Percentiles rank a stretch among this genome's conserved stretches.
phyloP scores from a whole-genome alignment of 2,888 invertebrate genomes.

The Melinaea marsaeus region DNA sequence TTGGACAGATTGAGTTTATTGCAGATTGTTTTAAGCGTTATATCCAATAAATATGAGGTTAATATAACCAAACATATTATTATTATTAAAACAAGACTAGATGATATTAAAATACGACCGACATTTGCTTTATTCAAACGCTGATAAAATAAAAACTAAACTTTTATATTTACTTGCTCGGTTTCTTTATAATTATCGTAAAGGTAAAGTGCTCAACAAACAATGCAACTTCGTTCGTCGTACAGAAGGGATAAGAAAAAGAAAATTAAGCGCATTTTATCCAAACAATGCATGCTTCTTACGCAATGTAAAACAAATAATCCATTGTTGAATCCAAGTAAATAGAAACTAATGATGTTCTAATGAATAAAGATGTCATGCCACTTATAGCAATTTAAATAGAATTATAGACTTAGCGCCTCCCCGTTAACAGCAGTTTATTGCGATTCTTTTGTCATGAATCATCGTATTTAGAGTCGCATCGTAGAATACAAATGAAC shows the following conservation, averaged over 20 bases:
- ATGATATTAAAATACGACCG: no score
- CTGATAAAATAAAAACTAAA: no score
- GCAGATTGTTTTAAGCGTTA: slow-evolving; percentile 2
- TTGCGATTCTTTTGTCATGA: slow-evolving; percentile 51
- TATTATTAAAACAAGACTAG: no score
- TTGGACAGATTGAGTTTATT: slow-evolving; percentile 18
- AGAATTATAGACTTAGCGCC: slow-evolving; percentile 35
- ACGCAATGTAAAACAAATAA: slow-evolving; percentile 6
- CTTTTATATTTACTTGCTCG: no score
- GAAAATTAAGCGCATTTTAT: neutral
- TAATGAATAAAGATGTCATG: slow-evolving; percentile 28
- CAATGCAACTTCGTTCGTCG: no score
- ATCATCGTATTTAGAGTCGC: slow-evolving; percentile 51
- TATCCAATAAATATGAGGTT: no score
- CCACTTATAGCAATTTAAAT: slow-evolving; percentile 34
- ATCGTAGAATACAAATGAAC: slow-evolving; percentile 56
- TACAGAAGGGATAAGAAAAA: no score
- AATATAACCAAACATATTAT: no score
- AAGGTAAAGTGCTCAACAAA: no score
- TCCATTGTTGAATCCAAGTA: slow-evolving; percentile 12
- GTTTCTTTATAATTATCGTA: no score
- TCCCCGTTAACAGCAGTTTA: slow-evolving; percentile 31
- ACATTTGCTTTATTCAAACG: no score
- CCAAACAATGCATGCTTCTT: neutral
- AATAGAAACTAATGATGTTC: slow-evolving; percentile 15